These are phyloP conservation scores for Sander vitreus DNA, from an alignment of 2,113 vertebrate species.

Conservation along the genomic window DNA sequence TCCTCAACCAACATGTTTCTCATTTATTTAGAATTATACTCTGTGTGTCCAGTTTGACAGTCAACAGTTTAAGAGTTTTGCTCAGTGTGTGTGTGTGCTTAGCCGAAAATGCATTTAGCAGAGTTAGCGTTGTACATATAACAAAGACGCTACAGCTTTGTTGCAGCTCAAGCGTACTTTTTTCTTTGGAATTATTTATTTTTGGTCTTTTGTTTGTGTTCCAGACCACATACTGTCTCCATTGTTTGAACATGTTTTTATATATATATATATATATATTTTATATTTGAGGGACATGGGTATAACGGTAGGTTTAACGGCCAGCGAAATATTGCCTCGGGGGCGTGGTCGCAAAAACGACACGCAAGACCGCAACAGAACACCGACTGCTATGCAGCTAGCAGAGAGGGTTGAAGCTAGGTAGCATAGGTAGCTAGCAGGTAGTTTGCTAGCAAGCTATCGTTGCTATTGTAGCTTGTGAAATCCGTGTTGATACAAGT, in stretches of 20 bases:
- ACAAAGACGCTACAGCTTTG: slow-evolving; percentile 1
- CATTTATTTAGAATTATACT: slow-evolving; percentile 9
- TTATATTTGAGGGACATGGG: background rate
- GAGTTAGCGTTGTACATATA: background rate
- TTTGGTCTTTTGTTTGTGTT: background rate
- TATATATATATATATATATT: background rate
- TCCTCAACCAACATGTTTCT: slow-evolving; percentile 8
- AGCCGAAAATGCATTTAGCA: slow-evolving; percentile 11
- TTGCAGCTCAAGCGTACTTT: slow-evolving; percentile 1
- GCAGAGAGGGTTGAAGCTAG: no score
- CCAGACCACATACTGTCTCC: background rate
- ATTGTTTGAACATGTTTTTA: slow-evolving; percentile 4
- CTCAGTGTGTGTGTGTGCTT: background rate
- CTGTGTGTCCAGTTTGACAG: background rate
- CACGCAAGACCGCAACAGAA: no score
- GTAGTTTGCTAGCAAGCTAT: no score
- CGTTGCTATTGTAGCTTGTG: no score
- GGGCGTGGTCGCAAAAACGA: no score
- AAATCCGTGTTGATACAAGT: no score
- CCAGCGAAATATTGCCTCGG: no score
- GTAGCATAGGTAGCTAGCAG: no score
- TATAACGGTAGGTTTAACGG: no score
- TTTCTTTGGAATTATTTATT: slow-evolving; percentile 51
- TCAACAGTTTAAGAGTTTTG: background rate
- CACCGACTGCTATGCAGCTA: no score